Base-by-base conservation (phyloP, 2,888 invertebrate genomes). In the Tetragonula carbonaria region DNA sequence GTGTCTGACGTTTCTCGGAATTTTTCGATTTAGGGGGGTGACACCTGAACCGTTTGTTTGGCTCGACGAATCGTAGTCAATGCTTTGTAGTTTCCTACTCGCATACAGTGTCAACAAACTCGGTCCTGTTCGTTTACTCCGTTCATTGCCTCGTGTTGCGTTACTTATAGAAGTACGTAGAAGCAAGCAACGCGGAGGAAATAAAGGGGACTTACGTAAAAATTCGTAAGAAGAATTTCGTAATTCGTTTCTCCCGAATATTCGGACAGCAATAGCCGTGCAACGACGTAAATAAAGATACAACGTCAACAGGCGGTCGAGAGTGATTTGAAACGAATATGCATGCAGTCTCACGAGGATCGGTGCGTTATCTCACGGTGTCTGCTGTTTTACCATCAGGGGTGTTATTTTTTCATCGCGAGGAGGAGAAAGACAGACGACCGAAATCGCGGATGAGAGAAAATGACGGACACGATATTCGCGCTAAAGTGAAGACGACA, bases 41-140 rank as follows among this genome's bases (percentile, higher is more conserved):
- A 67, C 78, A 80, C 82, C 72, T 78, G 72, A 55, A 59, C 23
- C 66, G 82, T 90, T 87, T 87, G 73, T 84, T 87, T 84, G 74
- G 62, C 67, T 62, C 45, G 65, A 66, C 75, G 74, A 80, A 59
- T 63, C 65, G 76, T 75, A 71, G 63, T 78, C 79, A 65, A 59
- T 28, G 45, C 75, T 38, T 45, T 1, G 63, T 87, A 3, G 81
- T 86, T 87, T 83, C 78, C 62, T 50, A 16, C 62, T 70, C 74
- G 78, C 53, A 59, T 13, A 63, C 70, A 84, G 71, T 84, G 80
- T 89, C 86, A 88, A 88, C 80, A 90, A 88, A 89, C 88, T 81
- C 55, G 51, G 33, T 38, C 70, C 5, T 38, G 45, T 57, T 77
- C 73, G 68, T 72, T 77, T 59, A n/a, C 28, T 70, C 33, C 38